These are phyloP conservation scores for Gallinago jamesoni DNA, from an alignment of 2,113 vertebrate genomes.

Conservation along the genomic window DNA sequence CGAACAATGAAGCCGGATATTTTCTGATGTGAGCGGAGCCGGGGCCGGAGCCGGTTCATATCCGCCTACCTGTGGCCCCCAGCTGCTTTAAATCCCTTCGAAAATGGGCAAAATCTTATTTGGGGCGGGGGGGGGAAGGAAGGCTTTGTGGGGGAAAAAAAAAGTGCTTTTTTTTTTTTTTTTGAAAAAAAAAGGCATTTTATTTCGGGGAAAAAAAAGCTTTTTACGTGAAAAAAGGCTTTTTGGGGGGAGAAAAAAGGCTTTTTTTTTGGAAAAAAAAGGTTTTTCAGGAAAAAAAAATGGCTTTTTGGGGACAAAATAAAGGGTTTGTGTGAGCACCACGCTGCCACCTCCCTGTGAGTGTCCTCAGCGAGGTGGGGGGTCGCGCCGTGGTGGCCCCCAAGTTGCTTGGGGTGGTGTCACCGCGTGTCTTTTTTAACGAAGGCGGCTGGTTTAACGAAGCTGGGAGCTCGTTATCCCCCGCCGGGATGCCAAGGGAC, in stretches of 20 bases:
- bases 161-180: too few relatives aligned
- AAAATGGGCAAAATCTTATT: neutral
- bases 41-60: neutral
- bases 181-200: neutral
- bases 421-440: fast-evolving
- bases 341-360: neutral
- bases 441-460: neutral
- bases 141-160: neutral
- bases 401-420: fast-evolving
- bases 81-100: neutral
- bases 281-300: neutral
- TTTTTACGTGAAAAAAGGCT: neutral
- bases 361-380: neutral
- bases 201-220: neutral
- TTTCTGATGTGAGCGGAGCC: slow-evolving; percentile 27
- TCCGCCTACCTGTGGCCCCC: neutral
- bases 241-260: neutral
- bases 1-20: slow-evolving; percentile 46
- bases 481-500: fast-evolving
- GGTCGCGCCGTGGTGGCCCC: fast-evolving
- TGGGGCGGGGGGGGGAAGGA: too few relatives aligned
- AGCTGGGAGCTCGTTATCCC: neutral
- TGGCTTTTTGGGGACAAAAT: neutral
- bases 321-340: neutral
- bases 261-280: too few relatives aligned